Evolutionary conservation across 1,140 invertebrate species (phyloP), one percentile per base, ranked within the genome.

Genomic region (Drosophila rhopaloa): DNA sequence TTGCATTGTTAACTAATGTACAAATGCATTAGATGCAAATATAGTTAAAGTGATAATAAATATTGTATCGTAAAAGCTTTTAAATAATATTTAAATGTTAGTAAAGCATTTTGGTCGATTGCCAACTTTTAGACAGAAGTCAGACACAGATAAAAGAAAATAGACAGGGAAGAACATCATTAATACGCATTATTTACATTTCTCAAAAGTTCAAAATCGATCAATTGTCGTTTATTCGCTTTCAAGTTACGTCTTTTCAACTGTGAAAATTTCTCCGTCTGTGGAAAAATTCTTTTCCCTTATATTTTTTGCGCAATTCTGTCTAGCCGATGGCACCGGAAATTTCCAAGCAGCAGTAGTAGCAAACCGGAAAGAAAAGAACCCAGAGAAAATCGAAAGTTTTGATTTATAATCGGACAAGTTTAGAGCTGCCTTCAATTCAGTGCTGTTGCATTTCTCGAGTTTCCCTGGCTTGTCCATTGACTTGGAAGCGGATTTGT

Each of bases 391-490:
- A 81, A 76, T 82, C 63, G 70, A 88, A 86, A 82, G 83, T 86
- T 86, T 82, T 86, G 75, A 88, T 81, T 82, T 86, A 79, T 79
- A 86, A 79, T 68, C 81, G 81, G 32, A 73, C 70, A 85, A 84
- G 58, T 81, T 84, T 85, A 58, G 50, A 83, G 76, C 72, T 84
- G 65, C 71, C 68, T 63, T 83, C 76, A 50, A 71, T 70, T 70
- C 71, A 70, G 70, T 46, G 43, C 66, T 40, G 51, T 53, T 63
- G 56, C 48, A 76, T 56, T 71, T 53, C 37, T 51, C 65, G 40
- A 40, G 14, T 35, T 60, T 44, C 37, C 46, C 14, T 13, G 13
- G 37, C 38, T 50, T 47, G 47, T 46, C 61, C 51, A 47, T 27
- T 35, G 61, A 56, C 35, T 41, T 58, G 53, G 37, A 41, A 48